These are phyloP conservation scores for Thera britannica DNA, from an alignment of 2,888 invertebrate species.

Conservation along the genomic window DNA sequence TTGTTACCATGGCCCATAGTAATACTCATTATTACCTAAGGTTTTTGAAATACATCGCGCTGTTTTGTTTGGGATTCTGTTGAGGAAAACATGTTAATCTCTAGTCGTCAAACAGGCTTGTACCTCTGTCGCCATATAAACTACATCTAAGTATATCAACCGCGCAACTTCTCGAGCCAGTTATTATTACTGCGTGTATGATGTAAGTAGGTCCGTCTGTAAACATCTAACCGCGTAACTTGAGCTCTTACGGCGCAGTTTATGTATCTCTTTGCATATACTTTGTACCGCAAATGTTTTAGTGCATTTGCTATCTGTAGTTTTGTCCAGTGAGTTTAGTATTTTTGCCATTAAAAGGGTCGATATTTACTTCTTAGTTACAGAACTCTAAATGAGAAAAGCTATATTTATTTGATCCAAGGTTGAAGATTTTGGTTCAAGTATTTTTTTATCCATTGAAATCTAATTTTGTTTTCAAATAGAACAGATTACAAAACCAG, in stretches of 20 bases:
- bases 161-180: slow-evolving; percentile 22
- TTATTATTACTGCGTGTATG: slow-evolving; percentile 22
- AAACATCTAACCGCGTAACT: slow-evolving; percentile 44
- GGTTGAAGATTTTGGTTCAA: background rate
- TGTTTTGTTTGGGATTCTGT: background rate
- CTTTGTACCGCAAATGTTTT: slow-evolving; percentile 37
- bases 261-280: slow-evolving; percentile 51
- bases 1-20: too few species aligned
- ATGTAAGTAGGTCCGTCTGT: slow-evolving; percentile 40
- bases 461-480: slow-evolving; percentile 13
- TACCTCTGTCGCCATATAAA: slow-evolving; percentile 3
- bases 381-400: background rate
- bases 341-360: background rate
- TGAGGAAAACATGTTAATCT: slow-evolving; percentile 12
- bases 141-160: background rate
- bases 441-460: background rate
- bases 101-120: slow-evolving; percentile 14
- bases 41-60: too few species aligned
- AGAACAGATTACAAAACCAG: slow-evolving; percentile 3
- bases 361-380: background rate
- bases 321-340: background rate
- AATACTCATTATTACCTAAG: too few species aligned
- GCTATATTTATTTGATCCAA: background rate
- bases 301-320: slow-evolving; percentile 5
- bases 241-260: slow-evolving; percentile 48